Percentiles rank a stretch among this genome's conserved stretches.
phyloP scores from a whole-genome alignment of 2,888 invertebrate species.

The Drosophila diplacantha region DNA sequence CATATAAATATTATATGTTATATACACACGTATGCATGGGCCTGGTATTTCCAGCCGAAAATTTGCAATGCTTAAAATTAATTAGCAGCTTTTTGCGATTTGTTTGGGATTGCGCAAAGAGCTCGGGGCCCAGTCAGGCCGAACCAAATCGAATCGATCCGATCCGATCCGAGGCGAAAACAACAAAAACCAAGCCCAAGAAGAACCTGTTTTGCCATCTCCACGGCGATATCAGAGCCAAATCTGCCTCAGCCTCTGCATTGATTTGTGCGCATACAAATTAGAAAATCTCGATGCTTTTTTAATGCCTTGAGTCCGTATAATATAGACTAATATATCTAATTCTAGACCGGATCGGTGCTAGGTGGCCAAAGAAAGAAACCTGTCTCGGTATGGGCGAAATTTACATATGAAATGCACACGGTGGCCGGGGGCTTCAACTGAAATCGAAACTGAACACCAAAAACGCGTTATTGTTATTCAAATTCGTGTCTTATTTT shows the following conservation, averaged over 20 bases:
- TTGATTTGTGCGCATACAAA: constrained; percentile 50
- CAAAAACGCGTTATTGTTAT: constrained; percentile 64
- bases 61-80: constrained; percentile 64
- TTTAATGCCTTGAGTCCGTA: constrained; percentile 24
- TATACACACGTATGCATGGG: constrained; percentile 21
- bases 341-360: constrained; percentile 61
- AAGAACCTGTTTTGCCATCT: constrained; percentile 51
- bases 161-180: constrained; percentile 32
- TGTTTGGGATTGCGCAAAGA: constrained; percentile 51
- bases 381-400: constrained; percentile 48
- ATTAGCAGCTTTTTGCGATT: constrained; percentile 55
- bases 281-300: constrained; percentile 41
- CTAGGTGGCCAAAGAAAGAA: constrained; percentile 31
- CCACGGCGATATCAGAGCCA: constrained; percentile 19
- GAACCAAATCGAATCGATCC: constrained; percentile 23
- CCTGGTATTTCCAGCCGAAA: constrained; percentile 56
- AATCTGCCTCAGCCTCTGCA: constrained; percentile 26
- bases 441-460: constrained; percentile 63
- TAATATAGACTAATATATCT: constrained; percentile 48
- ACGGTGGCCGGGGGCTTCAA: constrained; percentile 31
- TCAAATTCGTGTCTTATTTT: constrained; percentile 48
- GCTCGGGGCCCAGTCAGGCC: constrained; percentile 25
- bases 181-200: constrained; percentile 17
- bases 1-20: constrained; percentile 47
- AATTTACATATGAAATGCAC: constrained; percentile 63